phyloP scores from a whole-genome alignment of 2,797 vertebrate species.

The Acrocephalus scirpaceus region DNA sequence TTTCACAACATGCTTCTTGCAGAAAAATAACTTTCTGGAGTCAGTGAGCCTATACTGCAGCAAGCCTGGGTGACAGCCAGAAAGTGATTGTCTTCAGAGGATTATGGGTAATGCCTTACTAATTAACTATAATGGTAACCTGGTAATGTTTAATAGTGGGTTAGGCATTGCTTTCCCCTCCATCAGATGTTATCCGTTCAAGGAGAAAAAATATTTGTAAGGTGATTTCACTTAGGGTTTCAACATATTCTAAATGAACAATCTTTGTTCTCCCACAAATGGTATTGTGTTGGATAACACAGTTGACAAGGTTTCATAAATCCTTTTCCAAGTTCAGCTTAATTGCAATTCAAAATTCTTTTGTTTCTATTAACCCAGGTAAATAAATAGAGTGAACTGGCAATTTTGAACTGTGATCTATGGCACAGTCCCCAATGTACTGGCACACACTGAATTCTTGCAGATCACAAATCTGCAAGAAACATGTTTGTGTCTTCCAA shows the following conservation, averaged over 20 bases:
- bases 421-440: conserved; percentile 40
- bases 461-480: conserved; percentile 75
- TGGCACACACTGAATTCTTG: conserved; percentile 59
- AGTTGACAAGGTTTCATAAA: conserved; percentile 58
- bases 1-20: background rate
- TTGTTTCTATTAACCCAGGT: conserved; percentile 66
- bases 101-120: conserved; percentile 33
- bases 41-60: background rate
- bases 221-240: conserved; percentile 65
- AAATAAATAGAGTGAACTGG: conserved; percentile 64
- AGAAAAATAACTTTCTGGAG: conserved; percentile 25
- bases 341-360: conserved; percentile 57
- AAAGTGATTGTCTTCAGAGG: conserved; percentile 51
- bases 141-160: conserved; percentile 43
- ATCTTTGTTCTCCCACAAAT: conserved; percentile 55
- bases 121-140: conserved; percentile 50
- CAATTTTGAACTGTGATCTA: conserved; percentile 64
- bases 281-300: conserved; percentile 58
- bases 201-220: conserved; percentile 65
- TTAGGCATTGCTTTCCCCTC: conserved; percentile 32
- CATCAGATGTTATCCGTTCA: conserved; percentile 62
- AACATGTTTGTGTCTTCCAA: conserved; percentile 61
- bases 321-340: conserved; percentile 57
- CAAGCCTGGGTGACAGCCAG: conserved; percentile 41
- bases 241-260: conserved; percentile 58